These are phyloP conservation scores for Caenorhabditis macrosperma DNA, from an alignment of 2,888 invertebrate species.

Conservation along the genomic window DNA sequence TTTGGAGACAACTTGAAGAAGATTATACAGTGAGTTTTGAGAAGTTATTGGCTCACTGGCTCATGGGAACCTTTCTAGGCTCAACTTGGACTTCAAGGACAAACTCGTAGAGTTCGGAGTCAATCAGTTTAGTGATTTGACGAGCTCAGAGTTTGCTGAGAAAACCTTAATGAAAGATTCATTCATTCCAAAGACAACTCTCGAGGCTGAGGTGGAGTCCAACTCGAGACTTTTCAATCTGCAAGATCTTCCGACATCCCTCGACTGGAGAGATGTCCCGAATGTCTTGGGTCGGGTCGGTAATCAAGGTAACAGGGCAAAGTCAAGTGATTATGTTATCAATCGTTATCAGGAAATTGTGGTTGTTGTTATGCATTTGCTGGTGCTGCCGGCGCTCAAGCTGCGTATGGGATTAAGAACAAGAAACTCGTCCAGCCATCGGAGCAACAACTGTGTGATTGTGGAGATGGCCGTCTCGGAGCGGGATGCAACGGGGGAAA, in stretches of 20 bases:
- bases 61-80: background rate
- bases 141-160: background rate
- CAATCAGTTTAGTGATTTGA: background rate
- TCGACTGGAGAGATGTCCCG: background rate
- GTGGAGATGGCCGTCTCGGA: background rate
- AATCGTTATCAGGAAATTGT: background rate
- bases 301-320: background rate
- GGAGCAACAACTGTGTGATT: background rate
- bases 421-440: background rate
- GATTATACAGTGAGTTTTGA: background rate
- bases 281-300: background rate
- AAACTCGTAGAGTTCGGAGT: background rate
- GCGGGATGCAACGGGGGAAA: slow-evolving; percentile 3
- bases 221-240: background rate
- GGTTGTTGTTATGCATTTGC: slow-evolving; percentile 13
- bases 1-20: background rate
- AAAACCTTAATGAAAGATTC: background rate
- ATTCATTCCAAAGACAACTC: background rate
- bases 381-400: background rate
- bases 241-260: background rate
- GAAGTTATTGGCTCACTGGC: background rate
- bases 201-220: too few species aligned
- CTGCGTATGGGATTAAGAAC: background rate
- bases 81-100: background rate
- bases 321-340: too few species aligned